Evolutionary conservation across 2,113 vertebrate genomes (phyloP).

Genomic region (Ivindomyrus marchei): DNA sequence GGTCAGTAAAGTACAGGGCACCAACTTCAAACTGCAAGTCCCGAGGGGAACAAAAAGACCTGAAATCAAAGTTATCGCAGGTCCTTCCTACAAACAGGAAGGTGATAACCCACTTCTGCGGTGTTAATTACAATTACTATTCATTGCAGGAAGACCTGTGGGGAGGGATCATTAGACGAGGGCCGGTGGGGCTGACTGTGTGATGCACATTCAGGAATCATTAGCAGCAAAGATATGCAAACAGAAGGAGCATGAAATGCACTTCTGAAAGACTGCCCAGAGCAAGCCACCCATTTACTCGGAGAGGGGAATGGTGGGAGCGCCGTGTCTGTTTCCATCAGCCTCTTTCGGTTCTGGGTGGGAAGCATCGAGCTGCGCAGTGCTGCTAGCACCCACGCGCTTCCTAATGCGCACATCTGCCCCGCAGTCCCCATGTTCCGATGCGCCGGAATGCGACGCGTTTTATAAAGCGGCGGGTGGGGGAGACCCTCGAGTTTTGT

Average conservation of each 20-base stretch:
- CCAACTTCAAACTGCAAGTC: neutral
- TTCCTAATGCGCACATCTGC: neutral
- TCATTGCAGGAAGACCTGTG: slow-evolving; percentile 14
- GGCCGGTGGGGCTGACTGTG: neutral
- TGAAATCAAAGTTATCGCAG: neutral
- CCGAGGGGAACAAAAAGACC: neutral
- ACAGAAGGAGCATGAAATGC: neutral
- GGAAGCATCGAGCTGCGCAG: neutral
- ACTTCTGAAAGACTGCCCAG: neutral
- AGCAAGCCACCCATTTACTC: neutral
- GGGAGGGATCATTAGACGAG: slow-evolving; percentile 14
- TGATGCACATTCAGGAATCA: neutral
- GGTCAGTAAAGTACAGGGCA: neutral
- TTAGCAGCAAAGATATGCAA: neutral
- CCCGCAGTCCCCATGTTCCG: neutral
- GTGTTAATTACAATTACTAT: slow-evolving; percentile 18
- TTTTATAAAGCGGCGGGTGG: neutral
- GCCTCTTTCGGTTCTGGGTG: neutral
- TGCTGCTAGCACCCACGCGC: neutral
- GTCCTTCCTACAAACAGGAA: neutral
- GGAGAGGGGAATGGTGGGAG: neutral
- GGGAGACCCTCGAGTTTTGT: neutral
- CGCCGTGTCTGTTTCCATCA: neutral
- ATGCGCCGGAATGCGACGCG: neutral
- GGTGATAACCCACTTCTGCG: neutral